Evolutionary conservation across 2,888 invertebrate species (phyloP).

Genomic region (Ormyrus pomaceus): DNA sequence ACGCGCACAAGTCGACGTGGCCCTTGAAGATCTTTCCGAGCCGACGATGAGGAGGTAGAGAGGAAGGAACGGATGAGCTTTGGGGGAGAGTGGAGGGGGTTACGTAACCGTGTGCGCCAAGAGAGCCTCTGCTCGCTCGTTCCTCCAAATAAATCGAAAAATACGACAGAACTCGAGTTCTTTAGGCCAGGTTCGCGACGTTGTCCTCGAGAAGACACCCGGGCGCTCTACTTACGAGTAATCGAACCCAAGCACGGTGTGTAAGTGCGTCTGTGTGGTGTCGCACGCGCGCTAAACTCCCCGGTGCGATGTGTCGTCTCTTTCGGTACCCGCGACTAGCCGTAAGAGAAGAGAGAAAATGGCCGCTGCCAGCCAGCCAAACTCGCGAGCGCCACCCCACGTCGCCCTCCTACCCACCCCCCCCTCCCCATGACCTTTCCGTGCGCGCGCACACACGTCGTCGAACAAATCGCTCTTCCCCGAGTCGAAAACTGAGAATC

Average conservation of each 20-base stretch:
- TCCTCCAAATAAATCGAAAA: no score
- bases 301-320: constrained; percentile 54
- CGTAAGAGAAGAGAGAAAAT: constrained; percentile 57
- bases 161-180: no score
- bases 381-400: constrained; percentile 47
- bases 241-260: not conserved
- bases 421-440: not conserved
- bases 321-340: constrained; percentile 59
- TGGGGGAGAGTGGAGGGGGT: constrained; percentile 40
- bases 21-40: not conserved
- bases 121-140: no score
- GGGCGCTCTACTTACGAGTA: constrained; percentile 44
- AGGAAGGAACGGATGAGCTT: constrained; percentile 5
- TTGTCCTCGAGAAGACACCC: no score
- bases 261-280: not conserved
- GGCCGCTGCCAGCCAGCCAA: constrained; percentile 47
- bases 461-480: no score
- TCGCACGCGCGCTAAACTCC: constrained; percentile 44
- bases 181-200: no score
- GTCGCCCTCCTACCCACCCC: not conserved
- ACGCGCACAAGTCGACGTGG: not conserved
- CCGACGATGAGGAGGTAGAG: not conserved
- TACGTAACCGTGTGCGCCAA: constrained; percentile 55
- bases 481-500: no score
- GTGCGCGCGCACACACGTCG: not conserved